phyloP scores from a whole-genome alignment of 2,113 vertebrate species.

The Eulacestoma nigropectus region DNA sequence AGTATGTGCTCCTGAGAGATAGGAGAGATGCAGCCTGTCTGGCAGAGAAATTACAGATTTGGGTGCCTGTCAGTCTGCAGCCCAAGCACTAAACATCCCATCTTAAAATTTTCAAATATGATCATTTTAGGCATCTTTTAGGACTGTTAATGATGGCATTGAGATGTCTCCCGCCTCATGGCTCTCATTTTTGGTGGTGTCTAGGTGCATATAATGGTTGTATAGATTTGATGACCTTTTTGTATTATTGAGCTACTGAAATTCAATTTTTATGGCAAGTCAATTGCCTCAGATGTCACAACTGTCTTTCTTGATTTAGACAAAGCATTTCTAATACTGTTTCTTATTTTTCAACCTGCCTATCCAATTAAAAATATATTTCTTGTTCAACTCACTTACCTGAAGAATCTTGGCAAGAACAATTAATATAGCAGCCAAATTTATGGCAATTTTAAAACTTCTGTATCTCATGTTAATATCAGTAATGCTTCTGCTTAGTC shows the following conservation, averaged over 20 bases:
- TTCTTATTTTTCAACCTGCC: neutral
- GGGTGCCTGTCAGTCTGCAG: neutral
- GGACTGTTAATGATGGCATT: neutral
- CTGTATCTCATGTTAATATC: accelerated
- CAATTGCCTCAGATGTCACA: neutral
- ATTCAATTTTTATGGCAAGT: neutral
- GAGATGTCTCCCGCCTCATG: accelerated
- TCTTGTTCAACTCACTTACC: neutral
- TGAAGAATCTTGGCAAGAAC: neutral
- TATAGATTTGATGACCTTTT: neutral
- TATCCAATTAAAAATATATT: neutral
- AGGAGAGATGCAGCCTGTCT: neutral
- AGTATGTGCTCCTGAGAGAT: accelerated
- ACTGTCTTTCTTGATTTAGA: neutral
- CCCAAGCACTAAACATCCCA: neutral
- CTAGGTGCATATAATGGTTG: neutral
- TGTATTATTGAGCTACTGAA: neutral
- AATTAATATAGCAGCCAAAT: neutral
- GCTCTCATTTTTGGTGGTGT: neutral
- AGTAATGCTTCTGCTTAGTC: neutral
- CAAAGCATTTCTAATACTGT: neutral
- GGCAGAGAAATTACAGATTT: neutral
- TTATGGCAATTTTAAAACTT: neutral
- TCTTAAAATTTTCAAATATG: neutral
- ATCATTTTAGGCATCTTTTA: neutral